Conservation (phyloP, 2,113 vertebrate species). For the Chrysemys picta region DNA sequence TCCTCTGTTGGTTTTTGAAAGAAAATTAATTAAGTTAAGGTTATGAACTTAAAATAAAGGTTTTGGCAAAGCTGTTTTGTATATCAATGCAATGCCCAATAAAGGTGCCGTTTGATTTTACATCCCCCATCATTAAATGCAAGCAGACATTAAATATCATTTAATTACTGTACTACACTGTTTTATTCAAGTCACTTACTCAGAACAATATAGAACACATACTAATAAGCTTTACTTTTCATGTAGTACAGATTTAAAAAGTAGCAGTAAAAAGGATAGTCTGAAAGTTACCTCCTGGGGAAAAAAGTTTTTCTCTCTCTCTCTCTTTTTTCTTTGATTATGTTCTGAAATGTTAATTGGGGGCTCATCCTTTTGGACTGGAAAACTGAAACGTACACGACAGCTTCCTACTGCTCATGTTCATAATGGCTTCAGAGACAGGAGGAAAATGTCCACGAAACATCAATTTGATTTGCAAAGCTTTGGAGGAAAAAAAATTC, state of each 20-base stretch:
- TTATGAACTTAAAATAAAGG: background rate
- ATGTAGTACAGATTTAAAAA: background rate
- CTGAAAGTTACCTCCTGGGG: background rate
- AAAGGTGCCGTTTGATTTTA: background rate
- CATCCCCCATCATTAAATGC: background rate
- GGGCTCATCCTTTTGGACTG: background rate
- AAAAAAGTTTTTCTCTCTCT: background rate
- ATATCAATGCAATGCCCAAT: background rate
- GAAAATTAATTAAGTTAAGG: background rate
- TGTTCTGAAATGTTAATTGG: constrained; percentile 15
- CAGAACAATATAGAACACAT: background rate
- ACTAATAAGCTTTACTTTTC: background rate
- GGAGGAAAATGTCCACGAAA: constrained; percentile 23
- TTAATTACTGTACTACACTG: background rate
- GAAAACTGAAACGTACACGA: background rate
- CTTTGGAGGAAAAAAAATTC: constrained; percentile 11
- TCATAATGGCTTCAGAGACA: constrained; percentile 8
- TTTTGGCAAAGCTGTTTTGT: background rate
- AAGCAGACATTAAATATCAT: background rate
- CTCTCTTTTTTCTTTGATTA: background rate
- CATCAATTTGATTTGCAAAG: constrained; percentile 1
- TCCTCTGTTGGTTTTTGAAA: background rate
- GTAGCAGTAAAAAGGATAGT: background rate
- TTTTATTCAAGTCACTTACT: background rate
- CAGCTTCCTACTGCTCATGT: background rate